A percentile compares a stretch with the other conserved stretches of the same genome.
Conservation (phyloP, 2,888 invertebrate species). For the Caprella mutica region DNA sequence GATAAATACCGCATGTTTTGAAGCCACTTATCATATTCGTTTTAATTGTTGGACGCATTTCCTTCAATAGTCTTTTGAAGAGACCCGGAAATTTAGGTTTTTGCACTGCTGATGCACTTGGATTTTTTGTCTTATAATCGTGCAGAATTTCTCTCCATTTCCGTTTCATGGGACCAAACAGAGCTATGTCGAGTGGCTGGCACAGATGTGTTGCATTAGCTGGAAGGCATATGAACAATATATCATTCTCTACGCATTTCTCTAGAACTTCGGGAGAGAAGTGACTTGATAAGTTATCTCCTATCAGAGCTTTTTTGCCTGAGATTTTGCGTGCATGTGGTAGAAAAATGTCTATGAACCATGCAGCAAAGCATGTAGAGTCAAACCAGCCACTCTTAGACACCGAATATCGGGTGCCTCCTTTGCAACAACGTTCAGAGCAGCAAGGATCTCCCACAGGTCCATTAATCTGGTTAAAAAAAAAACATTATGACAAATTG, state of each 20-base stretch:
- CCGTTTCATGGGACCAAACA: slow-evolving; percentile 9
- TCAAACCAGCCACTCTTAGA: slow-evolving; percentile 1
- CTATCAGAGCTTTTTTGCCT: slow-evolving; percentile 9
- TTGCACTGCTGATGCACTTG: too few relatives aligned
- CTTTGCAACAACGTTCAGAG: neutral
- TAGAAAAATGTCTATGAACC: neutral
- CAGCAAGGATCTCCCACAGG: neutral
- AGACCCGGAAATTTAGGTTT: too few relatives aligned
- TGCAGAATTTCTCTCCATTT: neutral
- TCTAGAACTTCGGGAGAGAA: neutral
- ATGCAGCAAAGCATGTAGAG: neutral
- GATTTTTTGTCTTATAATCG: too few relatives aligned
- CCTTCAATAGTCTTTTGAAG: too few relatives aligned
- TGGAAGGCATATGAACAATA: slow-evolving; percentile 10
- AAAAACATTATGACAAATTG: neutral
- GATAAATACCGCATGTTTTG: too few relatives aligned
- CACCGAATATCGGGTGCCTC: neutral
- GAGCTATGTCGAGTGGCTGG: slow-evolving; percentile 12
- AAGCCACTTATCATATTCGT: too few relatives aligned
- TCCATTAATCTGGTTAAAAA: neutral
- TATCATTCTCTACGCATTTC: slow-evolving; percentile 9
- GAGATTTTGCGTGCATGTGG: neutral
- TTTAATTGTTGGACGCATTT: too few relatives aligned
- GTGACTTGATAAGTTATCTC: slow-evolving; percentile 10
- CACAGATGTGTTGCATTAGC: slow-evolving; percentile 9